Conservation (phyloP, 2,113 vertebrate species). For the Camelus bactrianus region DNA sequence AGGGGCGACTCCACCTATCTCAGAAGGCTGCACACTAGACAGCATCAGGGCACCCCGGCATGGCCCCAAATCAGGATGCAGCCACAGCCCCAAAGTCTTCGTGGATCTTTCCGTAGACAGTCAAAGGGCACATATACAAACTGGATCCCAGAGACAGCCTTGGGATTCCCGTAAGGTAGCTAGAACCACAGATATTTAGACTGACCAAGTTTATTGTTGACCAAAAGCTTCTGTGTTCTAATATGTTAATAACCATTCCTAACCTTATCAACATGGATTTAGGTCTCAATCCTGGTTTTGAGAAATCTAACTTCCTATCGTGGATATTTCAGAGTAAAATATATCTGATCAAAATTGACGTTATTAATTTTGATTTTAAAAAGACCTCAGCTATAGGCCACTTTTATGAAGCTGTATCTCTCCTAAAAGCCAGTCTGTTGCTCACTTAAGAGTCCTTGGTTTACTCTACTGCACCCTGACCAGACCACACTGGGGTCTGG, state of each 20-base stretch:
- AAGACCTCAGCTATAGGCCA: background rate
- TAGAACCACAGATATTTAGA: background rate
- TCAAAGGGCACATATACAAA: background rate
- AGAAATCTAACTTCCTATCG: conserved; percentile 41
- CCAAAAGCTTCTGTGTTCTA: background rate
- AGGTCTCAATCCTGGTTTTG: background rate
- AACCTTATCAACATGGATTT: background rate
- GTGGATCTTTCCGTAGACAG: background rate
- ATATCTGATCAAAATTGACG: background rate
- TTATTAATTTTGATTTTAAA: conserved; percentile 33
- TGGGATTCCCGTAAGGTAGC: background rate
- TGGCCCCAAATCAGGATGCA: background rate
- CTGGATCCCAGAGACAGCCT: background rate
- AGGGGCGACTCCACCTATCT: background rate
- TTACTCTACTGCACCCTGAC: background rate
- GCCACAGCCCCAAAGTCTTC: background rate
- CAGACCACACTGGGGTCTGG: background rate
- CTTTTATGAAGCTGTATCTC: background rate
- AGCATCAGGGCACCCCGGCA: background rate
- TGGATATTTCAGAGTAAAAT: conserved; percentile 19
- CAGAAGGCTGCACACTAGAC: too few relatives aligned
- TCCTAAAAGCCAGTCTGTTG: background rate
- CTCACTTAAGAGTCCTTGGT: background rate
- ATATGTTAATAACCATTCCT: background rate
- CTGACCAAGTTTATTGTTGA: background rate